A percentile compares a stretch with the other conserved stretches of the same genome.
phyloP scores from a whole-genome alignment of 2,113 vertebrate genomes.

The Rhegmatorhina hoffmannsi region DNA sequence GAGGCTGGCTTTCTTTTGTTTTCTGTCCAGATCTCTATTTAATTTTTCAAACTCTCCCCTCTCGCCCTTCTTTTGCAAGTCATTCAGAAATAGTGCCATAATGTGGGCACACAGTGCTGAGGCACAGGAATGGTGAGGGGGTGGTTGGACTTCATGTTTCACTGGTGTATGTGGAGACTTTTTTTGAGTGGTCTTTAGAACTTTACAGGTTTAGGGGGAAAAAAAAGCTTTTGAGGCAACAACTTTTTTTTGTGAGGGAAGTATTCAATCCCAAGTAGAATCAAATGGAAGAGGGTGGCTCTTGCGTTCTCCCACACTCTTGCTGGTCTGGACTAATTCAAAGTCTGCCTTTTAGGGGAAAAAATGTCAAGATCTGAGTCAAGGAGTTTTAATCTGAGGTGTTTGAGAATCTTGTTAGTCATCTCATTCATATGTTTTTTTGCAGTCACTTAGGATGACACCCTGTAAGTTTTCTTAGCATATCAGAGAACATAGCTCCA shows the following conservation, averaged over 20 bases:
- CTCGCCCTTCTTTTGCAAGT: background rate
- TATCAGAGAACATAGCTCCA: background rate
- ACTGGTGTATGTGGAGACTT: background rate
- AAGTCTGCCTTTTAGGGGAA: rapidly evolving
- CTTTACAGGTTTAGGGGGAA: background rate
- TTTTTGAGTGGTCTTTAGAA: background rate
- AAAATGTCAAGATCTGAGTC: background rate
- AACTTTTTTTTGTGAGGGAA: background rate
- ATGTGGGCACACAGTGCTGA: background rate
- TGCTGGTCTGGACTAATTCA: background rate
- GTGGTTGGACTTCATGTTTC: background rate
- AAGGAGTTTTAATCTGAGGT: background rate
- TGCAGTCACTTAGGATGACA: background rate
- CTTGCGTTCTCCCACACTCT: background rate
- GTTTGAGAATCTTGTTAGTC: background rate
- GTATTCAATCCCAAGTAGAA: background rate
- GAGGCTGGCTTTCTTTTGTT: background rate
- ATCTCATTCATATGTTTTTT: background rate
- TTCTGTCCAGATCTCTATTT: background rate
- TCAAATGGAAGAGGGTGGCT: background rate
- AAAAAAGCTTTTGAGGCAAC: background rate
- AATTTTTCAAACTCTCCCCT: background rate
- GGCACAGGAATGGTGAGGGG: background rate
- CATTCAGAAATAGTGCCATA: background rate
- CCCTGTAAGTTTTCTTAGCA: background rate